Evolutionary conservation across 2,113 vertebrate genomes (phyloP).

Genomic region (Mionectes macconnelli): DNA sequence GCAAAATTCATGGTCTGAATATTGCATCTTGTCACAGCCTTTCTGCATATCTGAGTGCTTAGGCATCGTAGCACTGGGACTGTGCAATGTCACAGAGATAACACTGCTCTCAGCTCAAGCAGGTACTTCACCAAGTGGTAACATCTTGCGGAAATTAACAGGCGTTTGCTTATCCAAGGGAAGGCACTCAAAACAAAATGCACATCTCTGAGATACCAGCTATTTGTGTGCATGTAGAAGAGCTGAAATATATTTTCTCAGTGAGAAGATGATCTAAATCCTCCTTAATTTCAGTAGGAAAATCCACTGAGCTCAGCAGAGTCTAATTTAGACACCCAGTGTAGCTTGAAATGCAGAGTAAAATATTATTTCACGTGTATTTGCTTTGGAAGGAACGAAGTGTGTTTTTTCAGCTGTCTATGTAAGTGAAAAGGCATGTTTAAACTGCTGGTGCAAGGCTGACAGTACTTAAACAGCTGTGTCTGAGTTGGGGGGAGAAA

Average conservation of each 20-base stretch:
- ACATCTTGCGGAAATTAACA: background rate
- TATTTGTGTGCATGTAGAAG: background rate
- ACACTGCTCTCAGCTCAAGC: background rate
- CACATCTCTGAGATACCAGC: background rate
- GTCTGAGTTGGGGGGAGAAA: background rate
- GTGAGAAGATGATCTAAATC: background rate
- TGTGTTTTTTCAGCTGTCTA: background rate
- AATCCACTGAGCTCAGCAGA: background rate
- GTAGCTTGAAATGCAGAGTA: background rate
- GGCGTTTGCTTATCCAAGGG: background rate
- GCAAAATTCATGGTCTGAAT: background rate
- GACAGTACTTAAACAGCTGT: background rate
- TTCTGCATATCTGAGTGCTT: background rate
- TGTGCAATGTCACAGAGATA: background rate
- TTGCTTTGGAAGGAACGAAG: background rate
- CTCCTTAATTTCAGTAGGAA: background rate
- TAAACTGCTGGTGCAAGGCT: background rate
- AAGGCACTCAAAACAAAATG: background rate
- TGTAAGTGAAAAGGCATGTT: background rate
- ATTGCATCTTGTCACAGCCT: background rate
- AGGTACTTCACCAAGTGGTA: background rate
- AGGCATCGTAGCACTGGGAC: fast-evolving
- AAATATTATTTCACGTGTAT: background rate
- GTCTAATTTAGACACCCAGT: background rate
- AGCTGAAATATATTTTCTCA: background rate